Conservation (phyloP, 2,888 invertebrate species). For the Belgica antarctica region DNA sequence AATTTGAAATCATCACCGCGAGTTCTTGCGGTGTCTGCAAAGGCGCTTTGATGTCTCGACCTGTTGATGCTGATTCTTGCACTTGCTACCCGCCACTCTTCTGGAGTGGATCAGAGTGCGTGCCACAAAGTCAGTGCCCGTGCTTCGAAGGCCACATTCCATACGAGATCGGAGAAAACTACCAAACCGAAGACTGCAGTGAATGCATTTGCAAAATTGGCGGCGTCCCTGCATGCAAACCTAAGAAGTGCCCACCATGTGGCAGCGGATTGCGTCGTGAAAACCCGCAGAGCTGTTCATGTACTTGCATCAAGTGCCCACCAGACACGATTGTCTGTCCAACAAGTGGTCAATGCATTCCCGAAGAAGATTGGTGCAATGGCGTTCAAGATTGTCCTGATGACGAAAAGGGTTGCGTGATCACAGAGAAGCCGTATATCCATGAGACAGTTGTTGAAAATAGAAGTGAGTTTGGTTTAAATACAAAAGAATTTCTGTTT, state of each 20-base stretch:
- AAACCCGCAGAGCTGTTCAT: constrained; percentile 65
- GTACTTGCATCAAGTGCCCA: constrained; percentile 71
- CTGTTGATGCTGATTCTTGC: constrained; percentile 54
- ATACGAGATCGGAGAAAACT: constrained; percentile 70
- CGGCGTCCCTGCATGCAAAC: constrained; percentile 68
- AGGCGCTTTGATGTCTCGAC: constrained; percentile 53
- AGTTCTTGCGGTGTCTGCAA: constrained; percentile 55
- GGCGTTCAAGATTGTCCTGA: constrained; percentile 78
- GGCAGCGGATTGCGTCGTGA: constrained; percentile 59
- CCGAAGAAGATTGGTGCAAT: constrained; percentile 73
- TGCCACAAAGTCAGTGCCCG: constrained; percentile 70
- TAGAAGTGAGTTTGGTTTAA: constrained; percentile 31
- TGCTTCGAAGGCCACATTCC: constrained; percentile 69
- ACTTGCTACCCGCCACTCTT: constrained; percentile 59
- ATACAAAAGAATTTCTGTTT: constrained; percentile 9
- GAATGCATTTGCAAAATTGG: constrained; percentile 76
- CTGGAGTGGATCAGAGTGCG: constrained; percentile 76
- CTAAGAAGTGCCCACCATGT: constrained; percentile 68
- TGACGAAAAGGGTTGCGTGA: constrained; percentile 69
- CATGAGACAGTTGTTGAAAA: constrained; percentile 46
- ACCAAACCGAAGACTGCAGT: constrained; percentile 70
- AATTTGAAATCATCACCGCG: constrained; percentile 42
- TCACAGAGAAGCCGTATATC: constrained; percentile 47
- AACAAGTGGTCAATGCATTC: constrained; percentile 71
- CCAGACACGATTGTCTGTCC: constrained; percentile 67